Percentiles rank a stretch among this genome's conserved stretches.
Evolutionary conservation across 2,888 invertebrate genomes (phyloP).

Genomic region (Tryphoninae sp.): DNA sequence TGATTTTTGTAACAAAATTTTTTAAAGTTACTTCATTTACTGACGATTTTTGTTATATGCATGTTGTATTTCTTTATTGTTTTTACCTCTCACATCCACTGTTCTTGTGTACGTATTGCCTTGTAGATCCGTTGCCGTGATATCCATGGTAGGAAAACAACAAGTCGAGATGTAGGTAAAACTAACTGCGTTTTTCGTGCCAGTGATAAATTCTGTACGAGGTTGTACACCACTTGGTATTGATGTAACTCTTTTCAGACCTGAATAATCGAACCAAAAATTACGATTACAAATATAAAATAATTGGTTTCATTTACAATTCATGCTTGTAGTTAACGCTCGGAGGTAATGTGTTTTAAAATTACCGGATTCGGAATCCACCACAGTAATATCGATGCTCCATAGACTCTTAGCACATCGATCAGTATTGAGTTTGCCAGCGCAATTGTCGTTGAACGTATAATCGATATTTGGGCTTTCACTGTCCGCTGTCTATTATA

Average conservation of each 20-base stretch:
- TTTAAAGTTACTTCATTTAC: slow-evolving; percentile 13
- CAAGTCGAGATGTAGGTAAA: slow-evolving; percentile 88
- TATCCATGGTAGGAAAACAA: slow-evolving; percentile 86
- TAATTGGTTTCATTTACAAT: too few relatives aligned
- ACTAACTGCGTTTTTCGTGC: slow-evolving; percentile 85
- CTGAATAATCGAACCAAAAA: slow-evolving; percentile 64
- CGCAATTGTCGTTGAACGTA: slow-evolving; percentile 85
- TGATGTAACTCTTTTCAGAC: slow-evolving; percentile 76
- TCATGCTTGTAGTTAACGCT: too few relatives aligned
- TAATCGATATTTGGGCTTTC: slow-evolving; percentile 85
- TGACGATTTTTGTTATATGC: not conserved
- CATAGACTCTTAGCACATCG: slow-evolving; percentile 86
- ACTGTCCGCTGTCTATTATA: slow-evolving; percentile 80
- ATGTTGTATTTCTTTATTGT: slow-evolving; percentile 77
- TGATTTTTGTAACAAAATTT: slow-evolving; percentile 52
- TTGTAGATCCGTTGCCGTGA: slow-evolving; percentile 87
- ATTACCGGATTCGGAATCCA: slow-evolving; percentile 86
- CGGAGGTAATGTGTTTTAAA: slow-evolving; percentile 9
- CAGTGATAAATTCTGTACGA: slow-evolving; percentile 85
- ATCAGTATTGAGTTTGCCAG: slow-evolving; percentile 82
- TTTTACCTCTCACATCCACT: slow-evolving; percentile 84
- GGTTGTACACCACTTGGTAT: slow-evolving; percentile 84
- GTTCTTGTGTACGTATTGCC: slow-evolving; percentile 86
- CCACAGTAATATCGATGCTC: slow-evolving; percentile 87
- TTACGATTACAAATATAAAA: not conserved